These are phyloP conservation scores for Dryobotodes eremita DNA, from an alignment of 2,888 invertebrate species.

Conservation along the genomic window DNA sequence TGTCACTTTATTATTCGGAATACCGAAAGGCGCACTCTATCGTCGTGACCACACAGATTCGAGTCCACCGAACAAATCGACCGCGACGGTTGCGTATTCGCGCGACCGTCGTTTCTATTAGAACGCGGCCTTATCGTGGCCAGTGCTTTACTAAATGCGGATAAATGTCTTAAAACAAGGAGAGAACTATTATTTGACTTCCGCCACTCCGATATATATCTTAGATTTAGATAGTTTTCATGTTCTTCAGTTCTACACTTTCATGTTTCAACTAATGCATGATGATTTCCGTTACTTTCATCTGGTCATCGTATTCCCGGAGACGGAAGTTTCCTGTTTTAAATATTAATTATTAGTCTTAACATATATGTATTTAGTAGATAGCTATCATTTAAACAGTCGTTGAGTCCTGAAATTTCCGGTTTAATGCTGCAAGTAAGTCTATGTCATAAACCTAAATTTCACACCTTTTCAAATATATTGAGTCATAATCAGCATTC, in stretches of 20 bases:
- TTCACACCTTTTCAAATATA: too few species aligned
- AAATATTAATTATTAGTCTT: conserved; percentile 15
- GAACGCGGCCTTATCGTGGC: not conserved
- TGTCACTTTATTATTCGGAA: not conserved
- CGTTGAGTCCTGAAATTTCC: not conserved
- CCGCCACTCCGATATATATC: not conserved
- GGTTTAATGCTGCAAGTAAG: not conserved
- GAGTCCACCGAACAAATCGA: not conserved
- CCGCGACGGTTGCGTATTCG: not conserved
- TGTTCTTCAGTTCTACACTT: not conserved
- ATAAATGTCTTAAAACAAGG: not conserved
- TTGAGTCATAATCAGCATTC: too few species aligned
- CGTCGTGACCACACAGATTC: too few species aligned
- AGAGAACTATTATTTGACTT: not conserved
- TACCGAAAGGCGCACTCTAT: not conserved
- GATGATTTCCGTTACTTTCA: conserved; percentile 43
- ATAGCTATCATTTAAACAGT: not conserved
- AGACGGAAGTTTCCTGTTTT: conserved; percentile 37
- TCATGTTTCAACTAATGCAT: conserved; percentile 11
- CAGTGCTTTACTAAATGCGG: not conserved
- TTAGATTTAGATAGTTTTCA: conserved; percentile 23
- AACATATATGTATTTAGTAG: too few species aligned
- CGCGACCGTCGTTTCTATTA: not conserved
- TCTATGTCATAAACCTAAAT: not conserved
- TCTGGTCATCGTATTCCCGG: not conserved